Evolutionary conservation across 2,797 vertebrate genomes (phyloP).

Genomic region (Phalloptychus januarius): DNA sequence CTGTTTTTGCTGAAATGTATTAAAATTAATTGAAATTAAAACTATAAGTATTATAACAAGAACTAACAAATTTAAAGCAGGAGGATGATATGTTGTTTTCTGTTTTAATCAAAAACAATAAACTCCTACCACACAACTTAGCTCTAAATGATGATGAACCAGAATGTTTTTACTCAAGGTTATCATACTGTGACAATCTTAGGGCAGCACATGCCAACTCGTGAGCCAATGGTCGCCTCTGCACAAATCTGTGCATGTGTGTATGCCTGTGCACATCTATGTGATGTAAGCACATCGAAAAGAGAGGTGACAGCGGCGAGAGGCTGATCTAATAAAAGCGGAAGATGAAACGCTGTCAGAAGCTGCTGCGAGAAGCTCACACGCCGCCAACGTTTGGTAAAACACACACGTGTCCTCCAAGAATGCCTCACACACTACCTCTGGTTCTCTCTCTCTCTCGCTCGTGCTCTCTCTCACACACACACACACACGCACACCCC

Average conservation of each 20-base stretch:
- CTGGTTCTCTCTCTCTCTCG: neutral
- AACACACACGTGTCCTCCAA: conserved; percentile 70
- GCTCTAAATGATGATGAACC: neutral
- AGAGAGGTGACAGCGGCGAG: conserved; percentile 77
- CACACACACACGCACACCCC: conserved; percentile 3
- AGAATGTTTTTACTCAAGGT: neutral
- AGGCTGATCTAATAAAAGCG: conserved; percentile 80
- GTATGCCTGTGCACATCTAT: conserved; percentile 33
- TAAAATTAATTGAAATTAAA: no score
- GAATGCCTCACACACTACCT: conserved; percentile 55
- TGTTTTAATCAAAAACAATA: neutral
- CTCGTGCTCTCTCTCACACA: neutral
- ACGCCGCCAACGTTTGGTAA: conserved; percentile 74
- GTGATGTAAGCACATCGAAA: conserved; percentile 75
- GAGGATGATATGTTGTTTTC: neutral
- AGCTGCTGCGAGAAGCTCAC: conserved; percentile 69
- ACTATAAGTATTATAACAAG: neutral
- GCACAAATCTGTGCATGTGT: conserved; percentile 11
- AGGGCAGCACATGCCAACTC: neutral
- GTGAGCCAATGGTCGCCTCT: conserved; percentile 47
- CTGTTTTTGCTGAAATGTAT: neutral
- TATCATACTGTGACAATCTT: neutral
- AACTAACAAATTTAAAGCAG: neutral
- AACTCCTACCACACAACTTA: neutral
- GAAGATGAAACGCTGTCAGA: conserved; percentile 81